phyloP scores from a whole-genome alignment of 2,797 vertebrate genomes.

The Acropternis orthonyx region DNA sequence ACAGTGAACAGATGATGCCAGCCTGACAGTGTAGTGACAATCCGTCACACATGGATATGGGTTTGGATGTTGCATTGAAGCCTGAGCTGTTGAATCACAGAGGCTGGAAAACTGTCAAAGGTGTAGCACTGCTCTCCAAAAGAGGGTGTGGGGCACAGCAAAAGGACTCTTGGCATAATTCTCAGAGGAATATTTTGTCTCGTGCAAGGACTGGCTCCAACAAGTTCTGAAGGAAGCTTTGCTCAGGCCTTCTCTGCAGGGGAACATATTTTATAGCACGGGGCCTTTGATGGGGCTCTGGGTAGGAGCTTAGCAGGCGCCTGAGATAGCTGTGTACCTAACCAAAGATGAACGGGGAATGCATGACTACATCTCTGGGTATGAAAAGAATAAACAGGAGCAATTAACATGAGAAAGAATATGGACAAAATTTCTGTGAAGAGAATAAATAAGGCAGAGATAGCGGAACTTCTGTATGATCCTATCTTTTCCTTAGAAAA shows the following conservation, averaged over 20 bases:
- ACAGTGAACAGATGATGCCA: background rate
- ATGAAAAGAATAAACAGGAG: background rate
- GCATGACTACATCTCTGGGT: background rate
- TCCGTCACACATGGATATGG: background rate
- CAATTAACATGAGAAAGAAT: background rate
- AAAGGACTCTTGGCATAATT: background rate
- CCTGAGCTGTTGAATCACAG: conserved; percentile 2
- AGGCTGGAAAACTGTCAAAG: conserved; percentile 8
- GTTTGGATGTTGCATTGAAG: background rate
- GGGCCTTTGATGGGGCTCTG: background rate
- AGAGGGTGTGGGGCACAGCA: background rate
- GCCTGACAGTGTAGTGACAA: background rate
- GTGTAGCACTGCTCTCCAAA: background rate
- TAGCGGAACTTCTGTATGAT: background rate
- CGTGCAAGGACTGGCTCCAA: background rate
- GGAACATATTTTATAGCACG: background rate
- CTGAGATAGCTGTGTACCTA: background rate
- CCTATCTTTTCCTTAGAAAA: background rate
- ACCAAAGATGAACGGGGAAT: background rate
- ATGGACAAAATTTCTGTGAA: background rate
- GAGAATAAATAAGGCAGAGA: background rate
- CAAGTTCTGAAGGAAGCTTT: conserved; percentile 33
- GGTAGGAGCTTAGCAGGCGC: background rate
- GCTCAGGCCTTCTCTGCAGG: background rate
- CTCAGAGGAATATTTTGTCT: conserved; percentile 22